phyloP scores from a whole-genome alignment of 37 sponge, comb jelly and placozoan species.

The Petrosia ficiformis region DNA sequence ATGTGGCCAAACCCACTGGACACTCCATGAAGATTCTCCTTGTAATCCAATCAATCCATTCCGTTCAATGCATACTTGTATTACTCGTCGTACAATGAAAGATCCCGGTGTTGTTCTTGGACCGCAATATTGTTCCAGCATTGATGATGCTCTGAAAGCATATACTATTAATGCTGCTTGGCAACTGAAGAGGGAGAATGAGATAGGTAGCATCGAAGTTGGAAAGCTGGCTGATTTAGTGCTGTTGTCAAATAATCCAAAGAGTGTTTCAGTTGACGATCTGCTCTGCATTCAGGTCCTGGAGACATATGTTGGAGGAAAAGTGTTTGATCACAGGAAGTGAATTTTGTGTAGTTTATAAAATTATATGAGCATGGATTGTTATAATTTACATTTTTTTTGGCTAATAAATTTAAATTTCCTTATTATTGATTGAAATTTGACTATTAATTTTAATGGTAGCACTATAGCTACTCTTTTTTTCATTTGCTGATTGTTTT shows the following conservation, averaged over 20 bases:
- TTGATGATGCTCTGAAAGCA: constrained; percentile 60
- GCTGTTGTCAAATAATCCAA: constrained; percentile 46
- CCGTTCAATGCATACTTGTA: constrained; percentile 37
- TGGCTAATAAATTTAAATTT: no score
- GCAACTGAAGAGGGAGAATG: constrained; percentile 49
- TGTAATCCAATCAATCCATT: constrained; percentile 21
- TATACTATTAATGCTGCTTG: constrained; percentile 62
- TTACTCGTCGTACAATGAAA: constrained; percentile 27
- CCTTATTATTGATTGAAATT: no score
- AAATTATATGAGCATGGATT: no score
- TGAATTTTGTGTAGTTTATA: neutral
- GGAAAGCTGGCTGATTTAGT: constrained; percentile 75
- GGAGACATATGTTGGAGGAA: constrained; percentile 39
- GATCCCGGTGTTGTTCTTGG: constrained; percentile 3
- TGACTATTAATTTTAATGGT: no score
- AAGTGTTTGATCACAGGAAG: neutral
- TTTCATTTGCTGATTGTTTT: no score
- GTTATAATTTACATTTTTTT: no score
- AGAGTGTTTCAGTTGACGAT: constrained; percentile 29
- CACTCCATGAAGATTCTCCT: constrained; percentile 59
- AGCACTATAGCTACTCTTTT: no score
- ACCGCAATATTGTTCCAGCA: constrained; percentile 11
- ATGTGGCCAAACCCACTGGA: neutral
- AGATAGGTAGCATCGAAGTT: constrained; percentile 66
- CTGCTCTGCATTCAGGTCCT: constrained; percentile 24